These are phyloP conservation scores for Plodia interpunctella DNA, from an alignment of 1,140 invertebrate genomes.

Conservation along the genomic window DNA sequence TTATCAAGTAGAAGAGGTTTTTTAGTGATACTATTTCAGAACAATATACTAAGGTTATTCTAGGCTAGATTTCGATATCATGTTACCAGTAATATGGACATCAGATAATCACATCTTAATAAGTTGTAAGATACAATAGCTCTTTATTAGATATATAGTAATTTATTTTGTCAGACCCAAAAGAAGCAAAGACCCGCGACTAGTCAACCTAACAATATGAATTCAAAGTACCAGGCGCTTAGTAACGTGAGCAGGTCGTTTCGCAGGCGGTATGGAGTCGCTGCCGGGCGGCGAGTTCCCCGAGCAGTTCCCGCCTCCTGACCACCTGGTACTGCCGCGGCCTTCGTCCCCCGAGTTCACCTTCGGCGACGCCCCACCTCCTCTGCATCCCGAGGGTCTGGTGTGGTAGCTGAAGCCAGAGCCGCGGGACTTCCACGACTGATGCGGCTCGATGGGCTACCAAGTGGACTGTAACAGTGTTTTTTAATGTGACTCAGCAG, in stretches of 20 bases:
- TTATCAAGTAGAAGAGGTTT: no score
- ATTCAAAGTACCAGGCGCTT: conserved; percentile 15
- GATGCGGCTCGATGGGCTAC: conserved; percentile 72
- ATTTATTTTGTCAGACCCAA: no score
- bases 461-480: conserved; percentile 57
- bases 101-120: no score
- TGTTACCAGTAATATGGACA: no score
- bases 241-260: conserved; percentile 72
- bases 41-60: no score
- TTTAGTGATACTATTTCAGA: no score
- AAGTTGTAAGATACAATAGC: no score
- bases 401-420: conserved; percentile 78
- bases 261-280: conserved; percentile 71
- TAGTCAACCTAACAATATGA: no score
- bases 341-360: conserved; percentile 72
- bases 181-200: no score
- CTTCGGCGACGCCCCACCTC: conserved; percentile 70
- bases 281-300: conserved; percentile 68
- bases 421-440: conserved; percentile 77
- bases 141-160: no score
- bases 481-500: conserved; percentile 20
- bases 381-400: conserved; percentile 71
- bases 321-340: conserved; percentile 68
- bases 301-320: conserved; percentile 67
- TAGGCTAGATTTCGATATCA: no score